Base-by-base conservation (phyloP, 1,140 invertebrate genomes). In the Drosophila saltans region DNA sequence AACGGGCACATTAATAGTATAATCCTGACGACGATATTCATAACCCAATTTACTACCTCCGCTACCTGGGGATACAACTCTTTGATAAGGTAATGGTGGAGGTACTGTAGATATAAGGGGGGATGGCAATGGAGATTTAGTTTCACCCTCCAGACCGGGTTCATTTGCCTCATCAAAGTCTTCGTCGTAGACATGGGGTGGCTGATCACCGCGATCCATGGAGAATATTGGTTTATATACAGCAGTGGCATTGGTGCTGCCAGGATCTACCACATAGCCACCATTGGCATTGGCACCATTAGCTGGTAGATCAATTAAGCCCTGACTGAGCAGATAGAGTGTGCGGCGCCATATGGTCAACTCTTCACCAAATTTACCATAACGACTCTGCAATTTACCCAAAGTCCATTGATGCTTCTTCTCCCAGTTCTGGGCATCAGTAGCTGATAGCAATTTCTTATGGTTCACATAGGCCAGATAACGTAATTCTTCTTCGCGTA, bases 121-220 rank as follows among this genome's bases (percentile, higher is more conserved):
- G 0, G 43, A 59, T 26, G 68, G 70, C 39, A 26, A 30, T 0
- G 81, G 77, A 6, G 48, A 21, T 36, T 65, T 75, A 0, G 75
- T 75, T 43, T 90, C 82, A 40, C 80, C 82, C 43, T 84, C 82
- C 8, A 92, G 63, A 5, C 89, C 89, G 0, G 91, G 91, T n/a
- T 92, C 91, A 7, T 90, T 73, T 0, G 55, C 70, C 8, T 90
- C 85, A 6, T 75, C 69, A 43, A 69, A 69, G 36, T 72, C 57
- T 45, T 92, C 91, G 10, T 91, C 86, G 26, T 90, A 92, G 0
- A 72, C 60, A 70, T 91, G 76, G 0, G 91, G 91, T 0, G 91
- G 91, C 61, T 92, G 91, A 66, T 92, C 91, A 0, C 91, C 91
- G 16, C 91, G 89, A 64, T 92, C 91, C 63, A 86, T 92, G 2